phyloP scores from a whole-genome alignment of 2,113 vertebrate species.

The Vidua macroura region DNA sequence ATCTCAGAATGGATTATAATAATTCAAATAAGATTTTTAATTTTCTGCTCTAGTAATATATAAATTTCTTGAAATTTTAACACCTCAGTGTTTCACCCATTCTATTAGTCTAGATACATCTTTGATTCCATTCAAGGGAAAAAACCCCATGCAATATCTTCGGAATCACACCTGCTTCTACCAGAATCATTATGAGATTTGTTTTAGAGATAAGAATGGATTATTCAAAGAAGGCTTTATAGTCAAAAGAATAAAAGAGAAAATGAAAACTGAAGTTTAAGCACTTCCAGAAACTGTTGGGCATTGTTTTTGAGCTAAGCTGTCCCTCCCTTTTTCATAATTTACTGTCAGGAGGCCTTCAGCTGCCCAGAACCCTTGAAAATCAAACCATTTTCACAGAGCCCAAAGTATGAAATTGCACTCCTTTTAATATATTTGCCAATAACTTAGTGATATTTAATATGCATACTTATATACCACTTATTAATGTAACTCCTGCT shows the following conservation, averaged over 20 bases:
- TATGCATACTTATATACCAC: not conserved
- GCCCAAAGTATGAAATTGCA: not conserved
- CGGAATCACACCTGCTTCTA: not conserved
- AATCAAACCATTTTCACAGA: not conserved
- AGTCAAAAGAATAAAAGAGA: not conserved
- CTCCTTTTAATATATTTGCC: not conserved
- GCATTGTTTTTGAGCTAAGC: not conserved
- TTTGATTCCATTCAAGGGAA: not conserved
- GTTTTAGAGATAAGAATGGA: not conserved
- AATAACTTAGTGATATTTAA: not conserved
- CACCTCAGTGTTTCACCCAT: not conserved
- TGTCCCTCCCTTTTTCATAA: not conserved
- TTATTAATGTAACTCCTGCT: not conserved
- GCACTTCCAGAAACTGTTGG: not conserved
- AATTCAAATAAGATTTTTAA: not conserved
- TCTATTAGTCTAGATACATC: not conserved
- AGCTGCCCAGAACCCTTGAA: not conserved
- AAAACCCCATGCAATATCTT: not conserved
- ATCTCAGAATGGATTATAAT: not conserved
- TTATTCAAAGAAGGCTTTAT: not conserved
- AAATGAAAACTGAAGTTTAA: not conserved
- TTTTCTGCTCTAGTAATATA: not conserved
- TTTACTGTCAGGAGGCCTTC: not conserved
- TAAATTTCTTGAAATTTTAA: not conserved
- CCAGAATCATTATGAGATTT: not conserved